A percentile compares a stretch with the other conserved stretches of the same genome.
phyloP scores from a whole-genome alignment of 2,797 vertebrate species.

The Cryptoprocta ferox region DNA sequence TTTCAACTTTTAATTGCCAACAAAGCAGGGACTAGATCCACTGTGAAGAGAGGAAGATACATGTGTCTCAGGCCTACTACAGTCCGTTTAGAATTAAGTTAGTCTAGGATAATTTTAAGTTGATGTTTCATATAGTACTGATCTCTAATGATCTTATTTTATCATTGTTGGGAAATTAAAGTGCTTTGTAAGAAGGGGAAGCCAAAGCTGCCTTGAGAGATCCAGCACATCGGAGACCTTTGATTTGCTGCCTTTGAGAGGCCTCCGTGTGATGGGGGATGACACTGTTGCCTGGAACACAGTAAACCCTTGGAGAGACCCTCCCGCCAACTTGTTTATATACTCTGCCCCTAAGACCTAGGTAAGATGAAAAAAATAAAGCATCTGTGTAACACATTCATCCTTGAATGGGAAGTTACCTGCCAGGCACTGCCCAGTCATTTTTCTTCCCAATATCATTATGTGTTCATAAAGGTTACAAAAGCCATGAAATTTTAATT shows the following conservation, averaged over 20 bases:
- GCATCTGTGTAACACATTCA: background rate
- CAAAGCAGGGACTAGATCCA: background rate
- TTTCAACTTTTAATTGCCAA: background rate
- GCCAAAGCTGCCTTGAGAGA: slow-evolving; percentile 3
- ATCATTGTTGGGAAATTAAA: slow-evolving; percentile 69
- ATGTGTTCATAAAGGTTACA: background rate
- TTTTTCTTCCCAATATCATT: background rate
- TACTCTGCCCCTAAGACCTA: rapidly evolving
- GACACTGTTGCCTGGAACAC: slow-evolving; percentile 53
- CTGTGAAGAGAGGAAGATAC: background rate
- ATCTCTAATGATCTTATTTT: background rate
- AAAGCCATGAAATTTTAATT: background rate
- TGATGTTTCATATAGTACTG: background rate
- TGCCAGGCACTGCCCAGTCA: background rate
- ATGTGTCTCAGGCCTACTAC: background rate
- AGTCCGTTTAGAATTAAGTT: background rate
- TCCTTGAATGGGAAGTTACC: background rate
- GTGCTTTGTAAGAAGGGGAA: slow-evolving; percentile 57
- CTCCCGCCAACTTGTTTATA: background rate
- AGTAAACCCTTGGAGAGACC: slow-evolving; percentile 55
- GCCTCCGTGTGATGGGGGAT: background rate
- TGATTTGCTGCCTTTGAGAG: background rate
- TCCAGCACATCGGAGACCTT: background rate
- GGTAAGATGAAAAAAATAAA: background rate
- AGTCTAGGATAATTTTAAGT: background rate